These are phyloP conservation scores for Nasonovia ribisnigri DNA, from an alignment of 2,888 invertebrate genomes.

Conservation along the genomic window DNA sequence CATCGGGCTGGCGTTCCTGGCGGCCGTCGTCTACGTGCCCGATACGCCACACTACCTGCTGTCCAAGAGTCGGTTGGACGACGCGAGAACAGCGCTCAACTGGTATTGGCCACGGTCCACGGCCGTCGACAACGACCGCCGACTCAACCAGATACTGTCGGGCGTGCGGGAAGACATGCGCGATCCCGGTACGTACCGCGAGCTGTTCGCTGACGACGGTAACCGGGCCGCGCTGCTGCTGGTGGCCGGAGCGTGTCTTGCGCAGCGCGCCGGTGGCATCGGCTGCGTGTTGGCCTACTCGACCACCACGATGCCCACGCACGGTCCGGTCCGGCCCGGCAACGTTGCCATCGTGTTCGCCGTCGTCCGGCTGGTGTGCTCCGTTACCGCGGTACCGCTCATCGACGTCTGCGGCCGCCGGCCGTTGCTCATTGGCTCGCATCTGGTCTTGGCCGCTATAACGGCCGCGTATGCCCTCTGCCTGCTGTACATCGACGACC, in stretches of 20 bases:
- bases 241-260: conserved; percentile 66
- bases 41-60: conserved; percentile 4
- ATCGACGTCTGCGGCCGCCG: conserved; percentile 67
- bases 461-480: conserved; percentile 66
- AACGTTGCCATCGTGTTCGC: conserved; percentile 66
- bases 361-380: conserved; percentile 64
- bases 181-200: conserved; percentile 53
- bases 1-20: not conserved
- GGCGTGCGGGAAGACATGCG: not conserved
- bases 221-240: conserved; percentile 67
- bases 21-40: not conserved
- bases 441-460: conserved; percentile 64
- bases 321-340: not conserved
- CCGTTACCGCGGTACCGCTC: conserved; percentile 65
- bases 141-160: not conserved
- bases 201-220: conserved; percentile 65
- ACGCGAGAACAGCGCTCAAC: not conserved
- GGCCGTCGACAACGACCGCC: not conserved
- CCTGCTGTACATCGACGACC: conserved; percentile 51
- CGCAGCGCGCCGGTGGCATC: conserved; percentile 67
- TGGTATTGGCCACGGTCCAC: not conserved
- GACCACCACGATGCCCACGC: conserved; percentile 66
- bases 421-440: conserved; percentile 66
- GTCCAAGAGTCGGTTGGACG: not conserved
- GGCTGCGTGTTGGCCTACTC: conserved; percentile 67